These are phyloP conservation scores for Euspilapteryx auroguttella DNA, from an alignment of 2,888 invertebrate species.

Conservation along the genomic window DNA sequence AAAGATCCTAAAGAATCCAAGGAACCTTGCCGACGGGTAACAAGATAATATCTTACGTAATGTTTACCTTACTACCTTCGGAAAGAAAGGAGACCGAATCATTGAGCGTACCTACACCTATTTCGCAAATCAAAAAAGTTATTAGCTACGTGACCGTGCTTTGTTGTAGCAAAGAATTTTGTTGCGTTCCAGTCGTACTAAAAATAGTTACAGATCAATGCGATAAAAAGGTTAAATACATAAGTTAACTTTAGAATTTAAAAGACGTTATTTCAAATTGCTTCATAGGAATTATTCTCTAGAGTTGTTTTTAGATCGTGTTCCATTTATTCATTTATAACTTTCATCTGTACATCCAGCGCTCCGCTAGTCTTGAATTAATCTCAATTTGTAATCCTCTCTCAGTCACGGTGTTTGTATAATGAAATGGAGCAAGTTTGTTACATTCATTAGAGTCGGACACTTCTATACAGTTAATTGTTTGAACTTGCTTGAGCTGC, in stretches of 20 bases:
- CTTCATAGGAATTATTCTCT: too few relatives aligned
- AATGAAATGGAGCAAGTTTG: slow-evolving; percentile 50
- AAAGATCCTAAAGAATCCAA: slow-evolving; percentile 14
- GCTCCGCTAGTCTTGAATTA: slow-evolving; percentile 48
- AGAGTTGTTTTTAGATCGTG: too few relatives aligned
- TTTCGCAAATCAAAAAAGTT: too few relatives aligned
- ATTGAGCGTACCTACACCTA: too few relatives aligned
- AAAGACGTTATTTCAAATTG: too few relatives aligned
- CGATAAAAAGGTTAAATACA: slow-evolving; percentile 25
- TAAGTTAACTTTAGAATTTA: too few relatives aligned
- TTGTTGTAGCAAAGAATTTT: not conserved
- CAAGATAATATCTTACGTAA: slow-evolving; percentile 22
- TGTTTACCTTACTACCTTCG: too few relatives aligned
- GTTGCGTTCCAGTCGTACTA: slow-evolving; percentile 15
- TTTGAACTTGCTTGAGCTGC: slow-evolving; percentile 52
- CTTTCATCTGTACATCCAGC: too few relatives aligned
- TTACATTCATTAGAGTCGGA: slow-evolving; percentile 57
- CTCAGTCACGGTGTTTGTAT: slow-evolving; percentile 56
- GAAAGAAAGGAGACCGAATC: too few relatives aligned
- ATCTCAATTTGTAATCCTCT: slow-evolving; percentile 50
- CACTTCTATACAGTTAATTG: slow-evolving; percentile 59
- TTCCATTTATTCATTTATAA: too few relatives aligned
- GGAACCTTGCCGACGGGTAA: slow-evolving; percentile 12
- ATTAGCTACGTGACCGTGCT: too few relatives aligned
- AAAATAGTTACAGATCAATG: slow-evolving; percentile 32